A percentile compares a stretch with the other conserved stretches of the same genome.
Evolutionary conservation across 2,113 vertebrate species (phyloP).

Genomic region (Phoenicopterus ruber): DNA sequence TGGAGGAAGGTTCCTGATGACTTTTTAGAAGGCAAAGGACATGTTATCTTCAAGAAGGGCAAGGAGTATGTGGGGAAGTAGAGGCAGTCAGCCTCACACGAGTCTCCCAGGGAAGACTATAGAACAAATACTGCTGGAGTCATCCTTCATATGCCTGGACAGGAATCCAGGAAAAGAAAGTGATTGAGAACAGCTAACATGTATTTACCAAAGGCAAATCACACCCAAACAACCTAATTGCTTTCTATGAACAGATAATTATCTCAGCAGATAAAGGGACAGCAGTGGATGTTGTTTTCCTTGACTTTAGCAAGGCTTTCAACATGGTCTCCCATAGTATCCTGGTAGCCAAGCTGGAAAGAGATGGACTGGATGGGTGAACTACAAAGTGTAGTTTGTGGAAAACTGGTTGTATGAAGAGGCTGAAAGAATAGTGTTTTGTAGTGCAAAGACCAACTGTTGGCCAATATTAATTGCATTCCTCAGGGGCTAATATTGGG

Average conservation of each 20-base stretch:
- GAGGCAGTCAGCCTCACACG: background rate
- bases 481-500: background rate
- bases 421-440: background rate
- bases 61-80: background rate
- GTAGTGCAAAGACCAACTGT: background rate
- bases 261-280: background rate
- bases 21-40: background rate
- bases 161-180: background rate
- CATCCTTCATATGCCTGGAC: background rate
- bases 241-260: background rate
- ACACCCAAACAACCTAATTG: background rate
- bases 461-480: background rate
- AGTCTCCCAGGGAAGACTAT: background rate
- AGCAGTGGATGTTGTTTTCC: background rate
- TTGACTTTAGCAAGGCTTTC: background rate
- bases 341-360: background rate
- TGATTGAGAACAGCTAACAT: background rate
- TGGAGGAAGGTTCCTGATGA: background rate
- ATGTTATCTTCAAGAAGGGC: background rate
- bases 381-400: background rate
- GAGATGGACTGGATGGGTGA: background rate
- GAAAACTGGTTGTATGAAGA: background rate
- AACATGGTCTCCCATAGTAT: rapidly evolving
- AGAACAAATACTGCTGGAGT: background rate
- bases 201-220: background rate